Evolutionary conservation across 2,888 invertebrate genomes (phyloP), one percentile per base, ranked within the genome.

Genomic region (Temnothorax rugatulus): DNA sequence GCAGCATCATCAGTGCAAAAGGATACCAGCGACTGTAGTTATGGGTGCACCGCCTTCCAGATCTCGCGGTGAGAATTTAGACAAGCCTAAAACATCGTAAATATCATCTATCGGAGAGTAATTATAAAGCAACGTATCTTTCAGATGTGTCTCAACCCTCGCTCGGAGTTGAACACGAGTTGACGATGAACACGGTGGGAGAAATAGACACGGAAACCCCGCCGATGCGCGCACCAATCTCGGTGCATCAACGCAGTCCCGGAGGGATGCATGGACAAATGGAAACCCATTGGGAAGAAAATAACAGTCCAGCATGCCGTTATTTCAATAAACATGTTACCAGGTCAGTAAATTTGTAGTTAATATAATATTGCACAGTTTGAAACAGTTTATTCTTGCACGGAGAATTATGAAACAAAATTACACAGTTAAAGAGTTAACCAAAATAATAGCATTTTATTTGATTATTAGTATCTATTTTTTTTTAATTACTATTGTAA

Each of bases 1-100:
- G 8, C 98, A 99, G 94, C 97, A 98, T 94, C 99, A 99, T 95
- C 97, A 97, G 86, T 99, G 99, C 95, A 97, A 97, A 93, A 96
- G 97, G 89, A 97, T 98, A 85, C 98, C 98, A 66, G 97, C 97
- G 11, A 97, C 97, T 4, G 97, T 98, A 90, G 96, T 98, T 66
- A 96, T 98, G 95, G 97, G 97, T 93, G 97, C 96, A 82, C 96
- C 97, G 64, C 96, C 96, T 4, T 96, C 96, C 25, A 95, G 97
- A 88, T 96, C 97, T 0, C 95, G 97, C 95, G 97, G 97, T 97
- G 75, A 25, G 61, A 83, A n/a, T 54, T 54, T 4, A 15, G 1
- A 41, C n/a, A 77, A n/a, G 1, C 1, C 0, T 41, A 47, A 57
- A 18, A 21, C 9, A 47, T 73, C 1, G 7, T 18, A 29, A 29